Conservation (phyloP, 1,140 invertebrate genomes). For the Drosophila chauvacae region DNA sequence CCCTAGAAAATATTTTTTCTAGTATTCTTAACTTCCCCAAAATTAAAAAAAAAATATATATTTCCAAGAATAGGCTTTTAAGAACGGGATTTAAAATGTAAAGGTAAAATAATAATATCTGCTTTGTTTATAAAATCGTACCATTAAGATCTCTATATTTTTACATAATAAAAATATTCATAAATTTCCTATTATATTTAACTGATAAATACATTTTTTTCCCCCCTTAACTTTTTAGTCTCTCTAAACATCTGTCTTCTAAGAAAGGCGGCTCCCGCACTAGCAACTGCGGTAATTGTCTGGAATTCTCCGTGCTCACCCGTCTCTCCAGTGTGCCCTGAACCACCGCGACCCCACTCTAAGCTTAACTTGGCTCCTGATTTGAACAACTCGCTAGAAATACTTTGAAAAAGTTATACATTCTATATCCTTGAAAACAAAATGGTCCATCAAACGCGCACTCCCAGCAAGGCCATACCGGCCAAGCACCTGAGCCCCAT, state of each 20-base stretch:
- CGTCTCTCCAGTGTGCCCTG: constrained; percentile 80
- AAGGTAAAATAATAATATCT: no score
- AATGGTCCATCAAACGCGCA: constrained; percentile 80
- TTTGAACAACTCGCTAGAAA: constrained; percentile 23
- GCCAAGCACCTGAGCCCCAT: constrained; percentile 81
- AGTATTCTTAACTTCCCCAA: no score
- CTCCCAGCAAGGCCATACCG: constrained; percentile 66
- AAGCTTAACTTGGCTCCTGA: constrained; percentile 13
- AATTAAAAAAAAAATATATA: no score
- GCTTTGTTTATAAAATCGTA: background rate
- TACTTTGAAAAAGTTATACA: constrained; percentile 3
- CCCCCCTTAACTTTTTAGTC: constrained; percentile 56
- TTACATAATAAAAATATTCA: background rate
- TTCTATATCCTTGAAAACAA: constrained; percentile 12
- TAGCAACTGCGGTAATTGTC: constrained; percentile 78
- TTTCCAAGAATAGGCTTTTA: no score
- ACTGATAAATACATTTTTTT: constrained; percentile 6
- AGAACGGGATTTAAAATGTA: accelerated
- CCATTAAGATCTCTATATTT: no score
- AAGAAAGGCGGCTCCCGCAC: constrained; percentile 82
- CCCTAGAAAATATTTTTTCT: background rate
- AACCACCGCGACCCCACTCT: constrained; percentile 17
- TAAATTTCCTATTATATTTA: no score
- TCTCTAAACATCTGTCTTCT: constrained; percentile 81
- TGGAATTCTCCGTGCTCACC: constrained; percentile 79